Evolutionary conservation across 2,797 vertebrate genomes (phyloP), one percentile per base, ranked within the genome.

Genomic region (Lateolabrax maculatus): DNA sequence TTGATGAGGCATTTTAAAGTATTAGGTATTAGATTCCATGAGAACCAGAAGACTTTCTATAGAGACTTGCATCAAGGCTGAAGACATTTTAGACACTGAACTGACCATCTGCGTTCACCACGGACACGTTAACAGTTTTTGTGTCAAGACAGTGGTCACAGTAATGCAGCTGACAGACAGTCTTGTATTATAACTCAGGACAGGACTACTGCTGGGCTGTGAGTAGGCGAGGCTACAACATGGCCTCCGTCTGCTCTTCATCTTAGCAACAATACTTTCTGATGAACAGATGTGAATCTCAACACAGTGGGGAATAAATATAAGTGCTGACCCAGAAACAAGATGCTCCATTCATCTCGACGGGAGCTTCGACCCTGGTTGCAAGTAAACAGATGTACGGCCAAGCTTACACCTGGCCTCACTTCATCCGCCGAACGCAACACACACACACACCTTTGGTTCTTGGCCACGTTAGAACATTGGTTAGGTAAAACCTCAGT

Each of bases 281-380:
- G 65, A 72, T 79, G 64, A 90, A 70, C 85, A 93, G 84, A 88
- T 90, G 87, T 90, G 82, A 87, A 71, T 86, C 12, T 72, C 58
- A 60, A 62, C 74, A 77, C 72, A 49, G 61, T 9, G 11, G 81
- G 67, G 79, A 75, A 84, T 74, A 79, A 77, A 53, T 62, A 41
- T 58, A 53, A 70, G 53, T 56, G 48, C 55, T 80, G 84, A 89
- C 80, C 67, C 71, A 79, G 75, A 91, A 83, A 90, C 83, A 82
- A 79, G 74, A 89, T 78, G 56, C 83, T 75, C 31, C 65, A 82
- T 83, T 87, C 52, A 77, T 65, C 62, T 82, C 34, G 4, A 75
- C 58, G 27, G 73, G 77, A 82, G 66, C 55, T 65, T 75, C 34
- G 15, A 75, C 75, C 29, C 48, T 41, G 19, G 70, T 66, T 75